Evolutionary conservation across 2,113 vertebrate genomes (phyloP).

Genomic region (Halichoerus grypus): DNA sequence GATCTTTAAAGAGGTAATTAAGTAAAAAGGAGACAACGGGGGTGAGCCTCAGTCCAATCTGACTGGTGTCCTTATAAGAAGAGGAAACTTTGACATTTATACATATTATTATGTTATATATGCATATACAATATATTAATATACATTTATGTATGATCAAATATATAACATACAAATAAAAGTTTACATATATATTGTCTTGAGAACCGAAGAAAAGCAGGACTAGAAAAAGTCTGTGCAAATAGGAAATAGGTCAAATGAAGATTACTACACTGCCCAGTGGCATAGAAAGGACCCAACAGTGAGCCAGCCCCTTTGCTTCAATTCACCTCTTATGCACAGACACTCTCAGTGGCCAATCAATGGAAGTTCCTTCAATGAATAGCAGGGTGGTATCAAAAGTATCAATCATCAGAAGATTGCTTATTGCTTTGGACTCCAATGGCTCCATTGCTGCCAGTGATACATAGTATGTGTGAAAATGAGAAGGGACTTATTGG

Average conservation of each 20-base stretch:
- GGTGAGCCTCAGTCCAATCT: neutral
- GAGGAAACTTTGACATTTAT: neutral
- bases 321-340: neutral
- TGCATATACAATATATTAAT: neutral
- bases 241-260: neutral
- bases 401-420: slow-evolving; percentile 39
- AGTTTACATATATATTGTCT: neutral
- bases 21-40: neutral
- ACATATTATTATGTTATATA: neutral
- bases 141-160: neutral
- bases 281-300: neutral
- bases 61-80: neutral
- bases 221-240: neutral
- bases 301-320: neutral
- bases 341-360: slow-evolving; percentile 9
- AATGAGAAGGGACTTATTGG: slow-evolving; percentile 27
- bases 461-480: neutral
- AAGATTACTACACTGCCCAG: neutral
- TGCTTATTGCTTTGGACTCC: slow-evolving; percentile 32
- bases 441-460: neutral
- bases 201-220: neutral
- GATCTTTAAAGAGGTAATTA: neutral
- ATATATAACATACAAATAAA: neutral
- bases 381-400: neutral
- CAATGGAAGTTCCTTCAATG: neutral